These are phyloP conservation scores for Adineta ricciae DNA, from an alignment of 2,888 invertebrate species.

Conservation along the genomic window DNA sequence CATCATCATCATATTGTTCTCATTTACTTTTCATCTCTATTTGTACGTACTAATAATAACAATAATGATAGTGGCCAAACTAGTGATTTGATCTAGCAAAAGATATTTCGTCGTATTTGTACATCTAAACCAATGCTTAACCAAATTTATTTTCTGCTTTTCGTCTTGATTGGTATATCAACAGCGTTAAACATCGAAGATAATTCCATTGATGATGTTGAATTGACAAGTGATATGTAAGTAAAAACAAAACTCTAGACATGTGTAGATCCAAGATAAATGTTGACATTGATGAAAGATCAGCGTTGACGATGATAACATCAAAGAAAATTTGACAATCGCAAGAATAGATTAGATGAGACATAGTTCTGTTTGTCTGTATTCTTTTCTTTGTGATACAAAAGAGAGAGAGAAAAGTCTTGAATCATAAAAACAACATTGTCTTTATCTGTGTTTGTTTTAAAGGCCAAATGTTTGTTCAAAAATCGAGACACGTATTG, in stretches of 20 bases:
- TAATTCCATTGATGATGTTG: neutral
- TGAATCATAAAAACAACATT: neutral
- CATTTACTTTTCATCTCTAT: neutral
- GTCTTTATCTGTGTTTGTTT: neutral
- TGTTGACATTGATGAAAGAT: neutral
- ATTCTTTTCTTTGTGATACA: neutral
- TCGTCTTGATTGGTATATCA: neutral
- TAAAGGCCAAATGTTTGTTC: slow-evolving; percentile 11
- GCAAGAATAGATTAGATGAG: neutral
- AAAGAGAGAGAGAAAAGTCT: neutral
- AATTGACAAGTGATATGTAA: neutral
- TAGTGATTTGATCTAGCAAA: neutral
- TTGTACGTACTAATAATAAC: neutral
- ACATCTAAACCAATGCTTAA: neutral
- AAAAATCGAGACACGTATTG: neutral
- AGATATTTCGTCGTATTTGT: neutral
- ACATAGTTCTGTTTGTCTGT: neutral
- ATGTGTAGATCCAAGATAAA: neutral
- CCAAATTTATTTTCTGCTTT: neutral
- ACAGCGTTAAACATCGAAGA: neutral
- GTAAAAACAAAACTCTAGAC: neutral
- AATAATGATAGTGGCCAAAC: neutral
- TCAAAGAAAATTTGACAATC: neutral
- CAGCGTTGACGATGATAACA: neutral
- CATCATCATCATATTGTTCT: neutral